Conservation (phyloP, 2,113 vertebrate species). For the Garra rufa region DNA sequence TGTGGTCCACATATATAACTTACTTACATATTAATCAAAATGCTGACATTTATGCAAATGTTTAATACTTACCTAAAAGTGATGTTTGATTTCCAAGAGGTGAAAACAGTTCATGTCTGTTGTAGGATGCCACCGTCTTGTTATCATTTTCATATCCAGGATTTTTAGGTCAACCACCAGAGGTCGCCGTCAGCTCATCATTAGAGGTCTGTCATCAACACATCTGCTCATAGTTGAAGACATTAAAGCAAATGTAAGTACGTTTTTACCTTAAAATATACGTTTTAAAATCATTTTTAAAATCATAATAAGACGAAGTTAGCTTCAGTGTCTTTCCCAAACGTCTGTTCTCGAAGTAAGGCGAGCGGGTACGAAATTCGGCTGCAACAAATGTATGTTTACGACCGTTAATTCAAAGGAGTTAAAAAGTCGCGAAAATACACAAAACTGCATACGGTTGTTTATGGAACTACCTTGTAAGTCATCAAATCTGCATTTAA, state of each 20-base stretch:
- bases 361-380: no score
- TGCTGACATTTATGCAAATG: not conserved
- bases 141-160: not conserved
- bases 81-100: not conserved
- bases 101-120: not conserved
- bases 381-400: no score
- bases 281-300: no score
- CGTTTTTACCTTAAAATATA: no score
- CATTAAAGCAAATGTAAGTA: no score
- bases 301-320: no score
- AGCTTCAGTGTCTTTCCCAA: no score
- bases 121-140: not conserved
- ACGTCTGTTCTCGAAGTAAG: no score
- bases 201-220: not conserved
- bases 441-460: no score
- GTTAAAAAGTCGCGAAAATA: no score
- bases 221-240: not conserved
- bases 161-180: not conserved
- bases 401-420: no score
- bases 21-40: not conserved
- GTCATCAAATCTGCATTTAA: no score
- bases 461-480: not conserved
- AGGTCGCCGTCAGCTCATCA: not conserved
- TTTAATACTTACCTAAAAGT: not conserved
- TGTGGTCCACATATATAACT: not conserved